Base-by-base conservation (phyloP, 2,797 vertebrate genomes). In the Schizothorax lantsangensis region DNA sequence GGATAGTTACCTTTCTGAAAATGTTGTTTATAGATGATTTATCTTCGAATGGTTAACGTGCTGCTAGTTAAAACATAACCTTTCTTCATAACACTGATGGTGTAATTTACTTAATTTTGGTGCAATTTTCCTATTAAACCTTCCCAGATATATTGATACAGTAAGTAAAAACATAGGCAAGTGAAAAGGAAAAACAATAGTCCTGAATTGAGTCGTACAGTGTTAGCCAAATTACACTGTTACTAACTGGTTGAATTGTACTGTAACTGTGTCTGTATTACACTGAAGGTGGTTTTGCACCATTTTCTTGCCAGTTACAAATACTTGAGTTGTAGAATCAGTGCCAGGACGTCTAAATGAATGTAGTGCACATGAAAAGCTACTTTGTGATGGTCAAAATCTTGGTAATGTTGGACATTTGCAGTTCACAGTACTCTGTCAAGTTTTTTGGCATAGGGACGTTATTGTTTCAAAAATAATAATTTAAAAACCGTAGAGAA, bases 401-500 rank as follows among this genome's bases (percentile, higher is more conserved):
- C 89, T 92, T 87, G 88, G 91, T 89, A 93, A 91, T 90, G 92
- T 87, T 91, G 89, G 91, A 94, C 92, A 92, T 92, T 92, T 90
- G 91, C 88, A 93, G 90, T 95, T 95, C 95, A 95, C 93, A 95
- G 94, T 95, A 92, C 93, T 94, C 90, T 92, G 89, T 94, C 91
- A 93, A 94, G 92, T 92, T 94, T 91, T 95, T 95, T 95, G 95
- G 93, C 93, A 95, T 95, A 91, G 93, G 94, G 94, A 93, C 93
- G 85, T 90, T 91, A 90, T 91, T 92, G 91, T 94, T 92, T 88
- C 9, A 23, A 79, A 92, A 95, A 90, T 57, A 94, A 95, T 93
- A 93, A 95, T 95, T 94, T 93, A 94, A 93, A 94, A 94, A 94
- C 90, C 92, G 92, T 95, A 94, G 92, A 94, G 94, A 95, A 94